Percentiles rank a stretch among this genome's conserved stretches.
phyloP scores from a whole-genome alignment of 2,888 invertebrate genomes.

The Cheilosia impressa region DNA sequence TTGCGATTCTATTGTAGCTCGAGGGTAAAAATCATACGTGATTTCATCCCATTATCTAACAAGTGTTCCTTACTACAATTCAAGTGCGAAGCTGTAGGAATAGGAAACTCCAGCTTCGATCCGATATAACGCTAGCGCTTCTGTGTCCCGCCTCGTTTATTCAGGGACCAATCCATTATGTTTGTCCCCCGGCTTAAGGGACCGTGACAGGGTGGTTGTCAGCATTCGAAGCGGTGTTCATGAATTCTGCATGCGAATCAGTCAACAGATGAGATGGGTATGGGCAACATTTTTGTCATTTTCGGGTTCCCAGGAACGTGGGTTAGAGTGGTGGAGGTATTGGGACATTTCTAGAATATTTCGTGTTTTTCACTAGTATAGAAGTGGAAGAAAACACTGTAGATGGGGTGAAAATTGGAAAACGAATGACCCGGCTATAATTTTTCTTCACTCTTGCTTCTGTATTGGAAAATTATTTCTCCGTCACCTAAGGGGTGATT shows the following conservation, averaged over 20 bases:
- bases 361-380: slow-evolving; percentile 12
- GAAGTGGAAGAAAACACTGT: neutral
- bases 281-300: slow-evolving; percentile 18
- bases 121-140: slow-evolving; percentile 33
- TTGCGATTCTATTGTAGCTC: slow-evolving; percentile 36
- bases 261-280: slow-evolving; percentile 63
- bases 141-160: slow-evolving; percentile 64
- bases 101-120: slow-evolving; percentile 32
- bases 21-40: slow-evolving; percentile 59
- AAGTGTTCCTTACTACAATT: slow-evolving; percentile 48
- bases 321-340: slow-evolving; percentile 2
- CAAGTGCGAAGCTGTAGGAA: slow-evolving; percentile 22
- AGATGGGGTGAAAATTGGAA: slow-evolving; percentile 63
- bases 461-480: slow-evolving; percentile 30
- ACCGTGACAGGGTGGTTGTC: slow-evolving; percentile 59
- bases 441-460: slow-evolving; percentile 42
- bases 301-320: neutral
- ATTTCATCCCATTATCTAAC: slow-evolving; percentile 66
- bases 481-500: slow-evolving; percentile 17
- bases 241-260: slow-evolving; percentile 62
- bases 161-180: slow-evolving; percentile 70
- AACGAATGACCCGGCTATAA: slow-evolving; percentile 60
- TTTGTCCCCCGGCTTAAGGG: slow-evolving; percentile 61
- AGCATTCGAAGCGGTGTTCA: slow-evolving; percentile 51
- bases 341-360: slow-evolving; percentile 49